Conservation (phyloP, 2,797 vertebrate genomes). For the Chelidonichthys spinosus region DNA sequence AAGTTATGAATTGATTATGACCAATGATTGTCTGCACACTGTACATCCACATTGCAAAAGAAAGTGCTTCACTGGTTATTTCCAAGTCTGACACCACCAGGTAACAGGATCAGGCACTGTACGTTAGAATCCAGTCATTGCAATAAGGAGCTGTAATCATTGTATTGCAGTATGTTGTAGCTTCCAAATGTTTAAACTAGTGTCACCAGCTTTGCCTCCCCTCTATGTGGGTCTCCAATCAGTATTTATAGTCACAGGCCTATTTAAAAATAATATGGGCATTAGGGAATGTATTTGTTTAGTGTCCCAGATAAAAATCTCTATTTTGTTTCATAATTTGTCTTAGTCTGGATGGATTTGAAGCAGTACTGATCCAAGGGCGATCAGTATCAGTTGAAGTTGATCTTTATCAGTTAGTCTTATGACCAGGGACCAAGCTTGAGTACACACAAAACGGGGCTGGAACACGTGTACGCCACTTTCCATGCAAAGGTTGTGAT, state of each 20-base stretch:
- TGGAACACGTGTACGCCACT: too few relatives aligned
- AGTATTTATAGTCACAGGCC: not conserved
- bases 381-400: slow-evolving; percentile 29
- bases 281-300: not conserved
- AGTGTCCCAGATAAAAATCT: slow-evolving; percentile 37
- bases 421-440: not conserved
- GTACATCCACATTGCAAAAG: not conserved
- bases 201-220: not conserved
- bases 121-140: not conserved
- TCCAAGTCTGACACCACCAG: not conserved
- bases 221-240: not conserved
- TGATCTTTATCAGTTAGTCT: slow-evolving; percentile 18
- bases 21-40: not conserved
- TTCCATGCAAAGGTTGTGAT: too few relatives aligned
- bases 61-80: slow-evolving; percentile 9
- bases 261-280: slow-evolving; percentile 1
- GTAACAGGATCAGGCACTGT: not conserved
- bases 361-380: not conserved
- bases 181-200: not conserved
- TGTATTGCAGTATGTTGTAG: not conserved
- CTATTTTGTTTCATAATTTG: slow-evolving; percentile 42
- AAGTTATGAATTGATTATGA: not conserved
- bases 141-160: not conserved
- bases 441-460: too few relatives aligned
- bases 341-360: not conserved